Evolutionary conservation across 2,888 invertebrate genomes (phyloP).

Genomic region (Yponomeuta sedellus): DNA sequence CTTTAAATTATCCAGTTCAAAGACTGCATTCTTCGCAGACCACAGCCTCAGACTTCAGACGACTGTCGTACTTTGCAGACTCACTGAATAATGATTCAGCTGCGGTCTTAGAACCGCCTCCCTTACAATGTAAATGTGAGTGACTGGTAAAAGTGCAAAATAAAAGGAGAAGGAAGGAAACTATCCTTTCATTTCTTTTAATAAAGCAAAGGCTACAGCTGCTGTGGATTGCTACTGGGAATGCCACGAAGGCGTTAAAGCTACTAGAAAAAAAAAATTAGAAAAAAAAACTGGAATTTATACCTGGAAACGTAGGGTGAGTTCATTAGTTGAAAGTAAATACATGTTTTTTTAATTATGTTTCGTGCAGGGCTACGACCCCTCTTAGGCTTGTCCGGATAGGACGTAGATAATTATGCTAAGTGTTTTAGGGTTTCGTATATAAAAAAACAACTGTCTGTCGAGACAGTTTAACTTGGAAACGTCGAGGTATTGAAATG

Average conservation of each 20-base stretch:
- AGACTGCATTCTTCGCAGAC: conserved; percentile 7
- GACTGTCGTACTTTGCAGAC: conserved; percentile 10
- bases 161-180: conserved; percentile 34
- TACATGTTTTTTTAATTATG: no score
- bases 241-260: neutral
- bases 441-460: no score
- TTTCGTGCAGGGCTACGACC: no score
- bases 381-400: no score
- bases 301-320: no score
- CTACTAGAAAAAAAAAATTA: no score
- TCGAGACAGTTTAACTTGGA: no score
- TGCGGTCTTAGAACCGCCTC: neutral
- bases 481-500: no score
- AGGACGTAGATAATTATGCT: no score
- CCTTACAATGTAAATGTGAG: conserved; percentile 52
- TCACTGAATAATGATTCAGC: conserved; percentile 15
- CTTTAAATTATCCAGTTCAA: neutral
- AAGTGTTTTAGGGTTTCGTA: no score
- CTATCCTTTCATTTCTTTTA: conserved; percentile 54
- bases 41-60: neutral
- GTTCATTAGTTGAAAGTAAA: no score
- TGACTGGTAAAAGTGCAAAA: conserved; percentile 43
- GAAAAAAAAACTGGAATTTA: no score
- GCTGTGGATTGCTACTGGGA: conserved; percentile 54
- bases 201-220: conserved; percentile 55